Evolutionary conservation across 2,888 invertebrate genomes (phyloP).

Genomic region (Ophion obscuratus): DNA sequence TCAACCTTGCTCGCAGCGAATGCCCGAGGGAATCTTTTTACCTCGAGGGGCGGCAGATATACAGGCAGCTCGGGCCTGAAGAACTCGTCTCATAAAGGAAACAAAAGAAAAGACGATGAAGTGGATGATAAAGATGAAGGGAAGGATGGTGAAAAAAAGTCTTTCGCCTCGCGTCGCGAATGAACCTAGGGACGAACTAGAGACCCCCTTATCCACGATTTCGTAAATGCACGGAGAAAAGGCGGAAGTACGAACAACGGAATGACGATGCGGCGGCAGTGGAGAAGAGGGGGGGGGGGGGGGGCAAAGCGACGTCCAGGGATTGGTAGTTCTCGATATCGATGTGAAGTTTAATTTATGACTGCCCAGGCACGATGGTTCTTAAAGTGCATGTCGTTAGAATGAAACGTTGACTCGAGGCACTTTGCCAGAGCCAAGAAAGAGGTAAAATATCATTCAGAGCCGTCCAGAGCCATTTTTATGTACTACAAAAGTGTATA

Average conservation of each 20-base stretch:
- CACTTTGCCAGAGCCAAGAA: conserved; percentile 30
- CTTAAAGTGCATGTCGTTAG: conserved; percentile 29
- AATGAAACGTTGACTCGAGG: conserved; percentile 22
- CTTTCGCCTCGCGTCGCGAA: not conserved
- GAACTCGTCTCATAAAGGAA: conserved; percentile 10
- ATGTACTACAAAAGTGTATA: conserved; percentile 40
- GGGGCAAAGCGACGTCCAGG: not conserved
- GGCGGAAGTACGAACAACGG: conserved; percentile 6
- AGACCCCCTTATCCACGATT: not conserved
- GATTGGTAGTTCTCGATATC: conserved; percentile 51
- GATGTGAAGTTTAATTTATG: conserved; percentile 56
- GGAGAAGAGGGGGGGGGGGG: not conserved
- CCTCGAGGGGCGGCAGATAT: conserved; percentile 11
- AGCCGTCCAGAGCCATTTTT: conserved; percentile 19
- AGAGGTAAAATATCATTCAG: conserved; percentile 2
- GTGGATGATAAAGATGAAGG: conserved; percentile 7
- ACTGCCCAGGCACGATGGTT: conserved; percentile 29
- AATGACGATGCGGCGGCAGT: not conserved
- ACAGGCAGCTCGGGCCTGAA: not conserved
- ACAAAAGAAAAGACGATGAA: conserved; percentile 18
- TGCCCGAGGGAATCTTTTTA: not conserved
- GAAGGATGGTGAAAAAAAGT: not conserved
- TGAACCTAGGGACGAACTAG: not conserved
- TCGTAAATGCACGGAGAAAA: not conserved
- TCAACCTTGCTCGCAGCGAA: not conserved